Evolutionary conservation across 2,113 vertebrate genomes (phyloP), one percentile per base, ranked within the genome.

Genomic region (Brachionichthys hirsutus): DNA sequence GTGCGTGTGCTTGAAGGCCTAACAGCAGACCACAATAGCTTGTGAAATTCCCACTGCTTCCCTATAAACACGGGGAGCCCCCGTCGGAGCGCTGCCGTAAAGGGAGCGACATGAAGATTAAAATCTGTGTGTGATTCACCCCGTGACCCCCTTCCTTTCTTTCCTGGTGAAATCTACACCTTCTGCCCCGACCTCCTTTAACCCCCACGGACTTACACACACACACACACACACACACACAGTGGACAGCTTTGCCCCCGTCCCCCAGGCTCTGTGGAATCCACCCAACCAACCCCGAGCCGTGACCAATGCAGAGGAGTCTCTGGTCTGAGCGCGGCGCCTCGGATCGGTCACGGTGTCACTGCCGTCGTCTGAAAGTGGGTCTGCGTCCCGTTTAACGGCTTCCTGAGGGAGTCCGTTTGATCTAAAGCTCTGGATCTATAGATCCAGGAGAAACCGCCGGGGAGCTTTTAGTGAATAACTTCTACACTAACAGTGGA

Each of bases 271-370:
- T 44, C 61, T 8, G 11, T 78, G 49, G 66, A 74, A 79, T 70
- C 43, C 1, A 54, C 18, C 54, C 57, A 43, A 30, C 50, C 42
- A 4, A 4, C 42, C 14, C 20, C 13, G 3, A 67, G 30, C 80
- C 69, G 35, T 77, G 17, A 80, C 77, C 17, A 84, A 78, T 78
- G 63, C 43, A 53, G 55, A 15, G 50, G 70, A 66, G 70, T 54
- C 70, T 43, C 47, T 12, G 34, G 54, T 74, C 47, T 65, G 63
- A 7, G 36, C 0, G 18, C 9, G 51, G 38, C 30, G 58, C 70
- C 64, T 41, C 15, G 0, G 41, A 50, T 1, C 10, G 0, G 35
- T 54, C 56, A 54, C 2, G 14, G 16, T 44, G 53, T 62, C 50
- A 16, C 20, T n/a, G n/a, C 10, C 49, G 2, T 30, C n/a, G 2